phyloP scores from a whole-genome alignment of 2,888 invertebrate species.

The Tipula vernalis region DNA sequence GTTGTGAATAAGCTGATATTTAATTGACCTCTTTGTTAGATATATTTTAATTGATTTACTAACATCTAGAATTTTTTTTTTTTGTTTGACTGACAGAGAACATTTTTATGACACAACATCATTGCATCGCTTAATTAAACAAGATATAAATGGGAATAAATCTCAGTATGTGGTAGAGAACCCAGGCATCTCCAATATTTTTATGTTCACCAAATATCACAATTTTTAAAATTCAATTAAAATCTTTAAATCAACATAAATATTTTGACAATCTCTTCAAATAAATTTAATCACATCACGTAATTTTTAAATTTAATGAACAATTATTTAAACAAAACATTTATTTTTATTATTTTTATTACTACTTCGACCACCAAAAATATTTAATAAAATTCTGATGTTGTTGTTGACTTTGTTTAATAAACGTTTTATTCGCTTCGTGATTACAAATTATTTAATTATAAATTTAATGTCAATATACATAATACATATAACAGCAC shows the following conservation, averaged over 20 bases:
- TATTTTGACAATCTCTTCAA: background rate
- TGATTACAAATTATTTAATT: background rate
- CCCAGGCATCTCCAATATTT: too few species aligned
- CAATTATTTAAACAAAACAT: constrained; percentile 4
- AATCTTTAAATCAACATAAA: background rate
- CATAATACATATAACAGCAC: background rate
- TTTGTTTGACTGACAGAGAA: background rate
- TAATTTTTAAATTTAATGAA: background rate
- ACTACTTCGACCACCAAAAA: background rate
- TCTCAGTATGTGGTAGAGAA: too few species aligned
- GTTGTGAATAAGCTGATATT: background rate
- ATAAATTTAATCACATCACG: background rate
- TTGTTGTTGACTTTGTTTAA: background rate
- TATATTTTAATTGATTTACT: background rate
- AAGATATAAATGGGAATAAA: too few species aligned
- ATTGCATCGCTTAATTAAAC: too few species aligned
- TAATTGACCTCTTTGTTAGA: background rate
- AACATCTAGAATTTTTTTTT: background rate
- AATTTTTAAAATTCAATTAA: background rate
- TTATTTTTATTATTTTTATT: background rate
- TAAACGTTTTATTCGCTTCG: background rate
- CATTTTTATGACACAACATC: background rate
- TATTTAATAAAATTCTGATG: background rate
- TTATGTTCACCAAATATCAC: too few species aligned
- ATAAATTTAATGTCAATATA: background rate